Evolutionary conservation across 2,113 vertebrate genomes (phyloP).

Genomic region (Parotia lawesii): DNA sequence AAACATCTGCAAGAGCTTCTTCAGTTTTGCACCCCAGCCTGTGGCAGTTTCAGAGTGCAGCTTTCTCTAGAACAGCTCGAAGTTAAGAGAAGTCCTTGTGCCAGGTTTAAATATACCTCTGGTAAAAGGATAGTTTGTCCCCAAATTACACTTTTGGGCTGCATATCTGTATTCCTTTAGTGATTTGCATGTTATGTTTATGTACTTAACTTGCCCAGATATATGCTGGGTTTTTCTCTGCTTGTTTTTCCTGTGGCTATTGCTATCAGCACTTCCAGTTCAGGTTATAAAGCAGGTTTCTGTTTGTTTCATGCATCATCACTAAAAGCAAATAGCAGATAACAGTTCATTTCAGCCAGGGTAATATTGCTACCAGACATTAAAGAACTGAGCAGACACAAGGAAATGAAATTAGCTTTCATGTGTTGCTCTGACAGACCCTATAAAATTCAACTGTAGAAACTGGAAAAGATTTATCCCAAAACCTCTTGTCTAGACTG

Average conservation of each 20-base stretch:
- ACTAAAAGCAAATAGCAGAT: neutral
- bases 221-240: neutral
- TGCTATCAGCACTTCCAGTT: neutral
- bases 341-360: neutral
- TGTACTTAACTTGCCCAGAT: neutral
- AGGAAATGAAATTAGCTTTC: conserved; percentile 17
- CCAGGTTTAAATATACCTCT: neutral
- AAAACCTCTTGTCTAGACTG: neutral
- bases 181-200: conserved; percentile 8
- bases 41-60: neutral
- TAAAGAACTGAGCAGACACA: neutral
- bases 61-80: neutral
- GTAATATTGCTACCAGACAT: neutral
- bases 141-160: conserved; percentile 4
- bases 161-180: conserved; percentile 2
- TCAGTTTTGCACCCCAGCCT: neutral
- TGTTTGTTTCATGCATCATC: neutral
- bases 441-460: neutral
- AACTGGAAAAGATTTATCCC: neutral
- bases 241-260: neutral
- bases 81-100: neutral
- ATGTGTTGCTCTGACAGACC: neutral
- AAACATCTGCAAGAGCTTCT: neutral
- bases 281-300: neutral
- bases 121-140: conserved; percentile 23